Conservation (phyloP, 2,888 invertebrate genomes). For the Dryadula phaetusa region DNA sequence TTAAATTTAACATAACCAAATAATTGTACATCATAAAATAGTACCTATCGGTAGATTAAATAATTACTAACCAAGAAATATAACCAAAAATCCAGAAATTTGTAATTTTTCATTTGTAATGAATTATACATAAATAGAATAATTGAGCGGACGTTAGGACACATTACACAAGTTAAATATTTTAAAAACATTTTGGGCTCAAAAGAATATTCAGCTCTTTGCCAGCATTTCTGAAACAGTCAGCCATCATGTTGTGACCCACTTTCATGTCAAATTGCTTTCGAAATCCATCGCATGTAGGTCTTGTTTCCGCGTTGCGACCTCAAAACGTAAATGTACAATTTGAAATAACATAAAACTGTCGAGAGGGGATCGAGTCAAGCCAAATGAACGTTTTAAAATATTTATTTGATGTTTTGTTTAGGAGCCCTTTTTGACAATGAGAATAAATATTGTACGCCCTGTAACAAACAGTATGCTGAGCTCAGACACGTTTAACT, state of each 20-base stretch:
- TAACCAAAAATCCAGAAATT: no score
- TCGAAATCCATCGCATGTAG: constrained; percentile 38
- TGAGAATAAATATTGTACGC: background rate
- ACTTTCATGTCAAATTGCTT: constrained; percentile 47
- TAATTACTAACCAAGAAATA: no score
- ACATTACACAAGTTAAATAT: constrained; percentile 31
- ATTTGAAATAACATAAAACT: constrained; percentile 46
- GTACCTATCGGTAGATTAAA: no score
- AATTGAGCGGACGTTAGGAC: constrained; percentile 19
- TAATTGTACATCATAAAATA: no score
- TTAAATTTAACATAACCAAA: no score
- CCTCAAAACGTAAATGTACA: constrained; percentile 44
- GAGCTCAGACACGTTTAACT: no score
- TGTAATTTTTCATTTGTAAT: background rate
- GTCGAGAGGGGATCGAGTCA: constrained; percentile 41
- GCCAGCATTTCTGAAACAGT: constrained; percentile 43
- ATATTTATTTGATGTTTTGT: constrained; percentile 38
- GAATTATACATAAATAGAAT: background rate
- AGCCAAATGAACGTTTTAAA: constrained; percentile 33
- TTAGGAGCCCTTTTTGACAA: constrained; percentile 9
- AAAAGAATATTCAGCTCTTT: constrained; percentile 41
- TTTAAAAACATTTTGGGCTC: constrained; percentile 39
- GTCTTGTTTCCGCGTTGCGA: constrained; percentile 45
- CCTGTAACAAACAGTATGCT: background rate
- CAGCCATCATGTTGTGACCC: constrained; percentile 44